Conservation (phyloP, 2,113 vertebrate genomes). For the Catagonus wagneri region DNA sequence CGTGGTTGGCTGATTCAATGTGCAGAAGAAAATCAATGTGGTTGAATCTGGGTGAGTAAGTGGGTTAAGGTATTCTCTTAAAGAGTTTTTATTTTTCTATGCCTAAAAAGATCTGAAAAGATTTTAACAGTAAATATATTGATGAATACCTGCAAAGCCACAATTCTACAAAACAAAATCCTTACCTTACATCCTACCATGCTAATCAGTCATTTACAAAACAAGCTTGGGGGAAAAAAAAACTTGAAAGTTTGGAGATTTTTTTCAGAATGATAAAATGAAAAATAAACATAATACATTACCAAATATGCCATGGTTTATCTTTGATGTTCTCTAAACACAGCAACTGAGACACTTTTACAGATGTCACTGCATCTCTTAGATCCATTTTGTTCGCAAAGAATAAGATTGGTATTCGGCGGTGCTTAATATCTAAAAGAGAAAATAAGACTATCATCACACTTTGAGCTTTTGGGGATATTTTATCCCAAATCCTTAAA, state of each 20-base stretch:
- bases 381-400: conserved; percentile 99
- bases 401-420: conserved; percentile 97
- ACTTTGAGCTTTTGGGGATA: background rate
- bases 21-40: background rate
- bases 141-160: background rate
- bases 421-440: conserved; percentile 95
- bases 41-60: background rate
- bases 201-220: conserved; percentile 21
- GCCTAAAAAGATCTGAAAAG: background rate
- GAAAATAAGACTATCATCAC: conserved; percentile 68
- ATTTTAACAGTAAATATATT: conserved; percentile 35
- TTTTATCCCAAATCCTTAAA: background rate
- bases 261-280: conserved; percentile 52
- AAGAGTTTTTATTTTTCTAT: conserved; percentile 35
- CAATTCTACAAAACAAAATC: conserved; percentile 46
- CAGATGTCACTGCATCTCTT: conserved; percentile 95
- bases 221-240: conserved; percentile 60
- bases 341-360: conserved; percentile 97
- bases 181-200: background rate
- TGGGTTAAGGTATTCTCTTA: background rate
- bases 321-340: conserved; percentile 98
- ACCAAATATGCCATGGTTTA: conserved; percentile 99
- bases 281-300: conserved; percentile 78
- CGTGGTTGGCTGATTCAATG: background rate
- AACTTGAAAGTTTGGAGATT: background rate